These are phyloP conservation scores for Manis crassicaudata DNA, from an alignment of 2,797 vertebrate species.

Conservation along the genomic window DNA sequence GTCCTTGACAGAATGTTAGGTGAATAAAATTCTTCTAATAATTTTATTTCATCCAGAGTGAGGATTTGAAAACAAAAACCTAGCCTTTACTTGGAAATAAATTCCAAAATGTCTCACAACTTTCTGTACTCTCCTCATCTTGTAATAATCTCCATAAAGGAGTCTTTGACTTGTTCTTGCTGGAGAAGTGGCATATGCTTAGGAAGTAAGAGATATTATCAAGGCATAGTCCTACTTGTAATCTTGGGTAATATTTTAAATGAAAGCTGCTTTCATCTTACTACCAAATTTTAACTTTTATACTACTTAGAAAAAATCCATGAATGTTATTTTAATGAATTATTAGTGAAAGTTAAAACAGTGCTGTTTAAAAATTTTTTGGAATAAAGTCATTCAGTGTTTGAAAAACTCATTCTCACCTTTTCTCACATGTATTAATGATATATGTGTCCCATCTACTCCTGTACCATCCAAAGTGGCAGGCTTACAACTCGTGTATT, in stretches of 20 bases:
- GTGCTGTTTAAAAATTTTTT: background rate
- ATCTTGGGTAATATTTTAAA: background rate
- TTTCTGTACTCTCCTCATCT: background rate
- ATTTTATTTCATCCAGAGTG: slow-evolving; percentile 53
- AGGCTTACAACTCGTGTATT: background rate
- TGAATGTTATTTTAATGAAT: slow-evolving; percentile 4
- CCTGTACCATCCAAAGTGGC: background rate
- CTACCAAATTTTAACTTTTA: background rate
- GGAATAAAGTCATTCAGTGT: background rate
- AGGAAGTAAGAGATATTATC: background rate
- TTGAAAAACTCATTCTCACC: background rate
- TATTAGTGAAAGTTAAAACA: slow-evolving; percentile 38
- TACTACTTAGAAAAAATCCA: background rate
- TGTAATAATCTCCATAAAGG: background rate
- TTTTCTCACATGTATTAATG: background rate
- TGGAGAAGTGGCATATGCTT: background rate
- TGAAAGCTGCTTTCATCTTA: background rate
- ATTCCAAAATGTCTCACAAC: background rate
- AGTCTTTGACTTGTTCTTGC: background rate
- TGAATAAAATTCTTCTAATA: slow-evolving; percentile 19
- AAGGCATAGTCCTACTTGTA: background rate
- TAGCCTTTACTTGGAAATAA: slow-evolving; percentile 22
- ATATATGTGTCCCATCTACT: background rate
- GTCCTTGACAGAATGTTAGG: background rate
- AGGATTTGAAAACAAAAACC: background rate